Evolutionary conservation across 2,888 invertebrate genomes (phyloP), one percentile per base, ranked within the genome.

Genomic region (Phalangium opilio): DNA sequence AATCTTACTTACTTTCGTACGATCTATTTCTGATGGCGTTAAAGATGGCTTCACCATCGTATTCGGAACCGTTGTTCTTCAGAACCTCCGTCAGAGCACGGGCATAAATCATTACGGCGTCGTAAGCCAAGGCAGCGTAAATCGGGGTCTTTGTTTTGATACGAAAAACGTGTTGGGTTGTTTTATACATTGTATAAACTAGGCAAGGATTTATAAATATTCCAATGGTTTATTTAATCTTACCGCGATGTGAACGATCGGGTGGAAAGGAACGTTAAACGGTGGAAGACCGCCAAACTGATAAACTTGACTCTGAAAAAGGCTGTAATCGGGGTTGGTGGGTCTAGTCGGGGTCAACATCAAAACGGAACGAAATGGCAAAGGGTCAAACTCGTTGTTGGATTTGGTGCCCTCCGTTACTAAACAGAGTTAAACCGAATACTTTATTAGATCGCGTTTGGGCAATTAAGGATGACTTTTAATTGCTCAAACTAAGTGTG

Each of bases 31-130:
- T 14, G 14, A 36, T 36, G 38, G 14, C 14, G 12, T 36, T 36
- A 12, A 36, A 36, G 8, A 36, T 36, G 5, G 14, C 38, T 36
- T 36, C 38, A 5, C 38, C 38, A 2, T 36, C 17, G 7, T 36
- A 8, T 12, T 36, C 38, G 27, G 27, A 27, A 8, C 27, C 27
- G 8, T 27, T 27, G 27, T 27, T 27, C 27, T 27, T 27, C 18
- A 89, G 72, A 1, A 80, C 73, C 45, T 83, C 80, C 0, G 83
- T 79, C 14, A 85, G 73, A 0, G 87, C 89, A 11, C 77, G 70
- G 0, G 87, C 87, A 70, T 89, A 90, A 46, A 90, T 75, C 63
- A 79, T 77, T 2, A 91, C 83, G 0, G 86, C 86, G 60, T 90
- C 89, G 65, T 84, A 89, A 1, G 84, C 71, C 63, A 86, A 82